Base-by-base conservation (phyloP, 1,140 invertebrate species). In the Anastatus disparis region DNA sequence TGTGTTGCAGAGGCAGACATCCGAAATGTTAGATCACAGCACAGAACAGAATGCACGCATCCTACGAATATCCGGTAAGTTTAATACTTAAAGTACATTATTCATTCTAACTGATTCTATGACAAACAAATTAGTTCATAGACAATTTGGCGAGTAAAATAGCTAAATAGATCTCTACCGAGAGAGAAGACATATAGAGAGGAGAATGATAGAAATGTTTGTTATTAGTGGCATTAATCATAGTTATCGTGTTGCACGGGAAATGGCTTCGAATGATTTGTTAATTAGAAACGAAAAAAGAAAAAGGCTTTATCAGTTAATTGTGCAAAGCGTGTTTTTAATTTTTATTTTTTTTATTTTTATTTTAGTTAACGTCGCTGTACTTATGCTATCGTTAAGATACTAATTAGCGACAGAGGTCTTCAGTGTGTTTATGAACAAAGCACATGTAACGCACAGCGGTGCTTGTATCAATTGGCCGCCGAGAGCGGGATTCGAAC, bases 41-140 rank as follows among this genome's bases (percentile, higher is more conserved):
- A 65, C 56, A 2, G 72, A 78, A 35, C 78, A 79, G 38, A 80
- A 81, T 76, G 75, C 77, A 12, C 72, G 77, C 9, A 79, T 80
- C 40, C 58, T 77, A 44, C 76, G 78, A 70, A 76, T 81, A 64
- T 79, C 76, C 65, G 81, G 81, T 82, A 66, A 79, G 77, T 77
- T 20, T 15, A 27, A 24, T 27, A 61, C 22, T 12, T 59, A 31
- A 6, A n/a, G n/a, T n/a, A n/a, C n/a, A n/a, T n/a, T n/a, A n/a
- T n/a, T n/a, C n/a, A n/a, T n/a, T n/a, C 10, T 31, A 29, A 29
- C 10, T 17, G 27, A 35, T 2, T 50, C 1, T 15, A 24, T 40
- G 29, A 27, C 26, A n/a, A 29, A 31, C 2, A 31, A 31, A 55
- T 31, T 20, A 55, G 6, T 8, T 31, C 17, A 4, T 24, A 24